Evolutionary conservation across 2,888 invertebrate species (phyloP).

Genomic region (Leptinotarsa rubiginosa): DNA sequence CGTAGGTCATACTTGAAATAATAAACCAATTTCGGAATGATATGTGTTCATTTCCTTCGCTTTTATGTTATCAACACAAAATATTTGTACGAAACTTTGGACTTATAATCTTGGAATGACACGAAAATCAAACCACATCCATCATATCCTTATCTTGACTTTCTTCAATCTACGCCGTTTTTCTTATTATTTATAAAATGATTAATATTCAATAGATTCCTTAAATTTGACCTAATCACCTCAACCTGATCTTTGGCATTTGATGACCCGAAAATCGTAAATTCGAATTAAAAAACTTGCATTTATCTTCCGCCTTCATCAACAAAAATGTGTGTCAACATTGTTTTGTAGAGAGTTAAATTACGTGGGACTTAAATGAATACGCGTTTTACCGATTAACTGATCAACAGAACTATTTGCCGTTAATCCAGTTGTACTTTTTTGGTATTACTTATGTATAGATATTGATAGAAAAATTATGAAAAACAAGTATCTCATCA

Average conservation of each 20-base stretch:
- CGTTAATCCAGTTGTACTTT: no score
- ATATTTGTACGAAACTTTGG: slow-evolving; percentile 1
- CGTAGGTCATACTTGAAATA: not conserved
- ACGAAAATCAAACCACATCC: no score
- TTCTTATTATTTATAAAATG: not conserved
- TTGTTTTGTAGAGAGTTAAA: not conserved
- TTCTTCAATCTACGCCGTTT: not conserved
- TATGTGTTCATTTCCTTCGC: not conserved
- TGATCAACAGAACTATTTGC: no score
- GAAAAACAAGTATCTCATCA: no score
- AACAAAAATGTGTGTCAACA: not conserved
- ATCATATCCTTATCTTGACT: not conserved
- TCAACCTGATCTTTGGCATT: not conserved
- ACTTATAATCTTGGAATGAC: not conserved
- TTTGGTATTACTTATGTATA: no score
- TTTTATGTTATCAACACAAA: not conserved
- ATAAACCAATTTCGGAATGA: not conserved
- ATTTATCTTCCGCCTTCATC: not conserved
- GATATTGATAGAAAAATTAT: no score
- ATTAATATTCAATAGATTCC: not conserved
- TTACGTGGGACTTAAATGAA: no score
- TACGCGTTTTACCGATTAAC: no score
- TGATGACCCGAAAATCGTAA: not conserved
- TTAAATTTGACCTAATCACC: not conserved
- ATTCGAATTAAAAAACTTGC: not conserved